These are phyloP conservation scores for Bombylius discolor DNA, from an alignment of 2,888 invertebrate genomes.

Conservation along the genomic window DNA sequence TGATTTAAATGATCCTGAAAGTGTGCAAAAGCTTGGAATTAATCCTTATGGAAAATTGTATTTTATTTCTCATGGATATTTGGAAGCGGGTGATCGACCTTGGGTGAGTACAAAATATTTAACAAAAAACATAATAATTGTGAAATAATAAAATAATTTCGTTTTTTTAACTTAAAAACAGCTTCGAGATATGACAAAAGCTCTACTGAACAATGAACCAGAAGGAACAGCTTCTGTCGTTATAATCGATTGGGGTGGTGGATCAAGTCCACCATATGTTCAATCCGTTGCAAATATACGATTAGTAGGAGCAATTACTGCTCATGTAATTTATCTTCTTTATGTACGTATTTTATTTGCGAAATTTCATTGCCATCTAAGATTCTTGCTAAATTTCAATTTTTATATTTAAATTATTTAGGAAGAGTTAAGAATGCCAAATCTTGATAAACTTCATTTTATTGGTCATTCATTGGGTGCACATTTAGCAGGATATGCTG, in stretches of 20 bases:
- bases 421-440: conserved; percentile 41
- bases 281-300: conserved; percentile 87
- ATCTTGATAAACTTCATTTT: conserved; percentile 58
- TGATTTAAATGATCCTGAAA: conserved; percentile 51
- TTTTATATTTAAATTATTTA: conserved; percentile 26
- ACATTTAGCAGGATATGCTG: conserved; percentile 74
- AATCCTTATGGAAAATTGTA: conserved; percentile 52
- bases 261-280: conserved; percentile 76
- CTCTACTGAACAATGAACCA: conserved; percentile 48
- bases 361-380: background rate
- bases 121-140: conserved; percentile 9
- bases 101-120: conserved; percentile 48
- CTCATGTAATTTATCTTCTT: conserved; percentile 49
- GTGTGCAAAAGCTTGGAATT: conserved; percentile 48
- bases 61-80: conserved; percentile 73
- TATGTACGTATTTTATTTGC: conserved; percentile 34
- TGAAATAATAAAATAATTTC: background rate
- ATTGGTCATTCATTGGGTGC: conserved; percentile 82
- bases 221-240: conserved; percentile 61
- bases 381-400: background rate
- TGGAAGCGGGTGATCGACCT: conserved; percentile 65
- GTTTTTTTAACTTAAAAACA: conserved; percentile 20
- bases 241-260: conserved; percentile 74
- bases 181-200: conserved; percentile 56
- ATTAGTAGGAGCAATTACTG: conserved; percentile 71